Conservation (phyloP, 2,888 invertebrate species). For the Macaria notata region DNA sequence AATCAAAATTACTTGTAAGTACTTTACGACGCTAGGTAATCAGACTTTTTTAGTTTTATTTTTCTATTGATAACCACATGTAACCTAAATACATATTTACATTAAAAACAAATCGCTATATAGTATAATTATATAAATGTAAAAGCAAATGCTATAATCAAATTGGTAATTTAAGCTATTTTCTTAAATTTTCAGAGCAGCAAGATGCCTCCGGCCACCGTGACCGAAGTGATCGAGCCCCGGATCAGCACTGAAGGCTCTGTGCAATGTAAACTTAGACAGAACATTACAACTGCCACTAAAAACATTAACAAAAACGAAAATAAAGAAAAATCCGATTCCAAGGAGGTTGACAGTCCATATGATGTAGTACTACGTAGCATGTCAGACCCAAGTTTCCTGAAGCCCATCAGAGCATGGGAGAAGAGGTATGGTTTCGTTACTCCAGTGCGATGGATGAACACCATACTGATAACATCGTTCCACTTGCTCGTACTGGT, state of each 20-base stretch:
- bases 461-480: slow-evolving; percentile 77
- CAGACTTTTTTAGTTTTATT: too few relatives aligned
- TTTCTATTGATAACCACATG: too few relatives aligned
- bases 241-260: slow-evolving; percentile 22
- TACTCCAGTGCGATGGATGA: slow-evolving; percentile 85
- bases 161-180: too few relatives aligned
- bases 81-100: too few relatives aligned
- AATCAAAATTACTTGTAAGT: too few relatives aligned
- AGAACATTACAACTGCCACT: slow-evolving; percentile 8
- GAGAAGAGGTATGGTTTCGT: slow-evolving; percentile 73
- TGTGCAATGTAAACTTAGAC: slow-evolving; percentile 36
- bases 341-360: slow-evolving; percentile 13
- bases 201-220: slow-evolving; percentile 45
- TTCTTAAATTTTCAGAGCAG: not conserved
- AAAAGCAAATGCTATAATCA: too few relatives aligned
- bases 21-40: too few relatives aligned
- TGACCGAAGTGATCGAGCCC: slow-evolving; percentile 42
- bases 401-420: slow-evolving; percentile 52
- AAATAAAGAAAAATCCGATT: not conserved
- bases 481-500: slow-evolving; percentile 65
- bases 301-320: not conserved
- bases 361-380: slow-evolving; percentile 48
- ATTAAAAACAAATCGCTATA: too few relatives aligned
- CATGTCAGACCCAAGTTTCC: slow-evolving; percentile 46
- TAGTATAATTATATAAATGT: too few relatives aligned